Evolutionary conservation across 2,113 vertebrate species (phyloP).

Genomic region (Catharus minimus): DNA sequence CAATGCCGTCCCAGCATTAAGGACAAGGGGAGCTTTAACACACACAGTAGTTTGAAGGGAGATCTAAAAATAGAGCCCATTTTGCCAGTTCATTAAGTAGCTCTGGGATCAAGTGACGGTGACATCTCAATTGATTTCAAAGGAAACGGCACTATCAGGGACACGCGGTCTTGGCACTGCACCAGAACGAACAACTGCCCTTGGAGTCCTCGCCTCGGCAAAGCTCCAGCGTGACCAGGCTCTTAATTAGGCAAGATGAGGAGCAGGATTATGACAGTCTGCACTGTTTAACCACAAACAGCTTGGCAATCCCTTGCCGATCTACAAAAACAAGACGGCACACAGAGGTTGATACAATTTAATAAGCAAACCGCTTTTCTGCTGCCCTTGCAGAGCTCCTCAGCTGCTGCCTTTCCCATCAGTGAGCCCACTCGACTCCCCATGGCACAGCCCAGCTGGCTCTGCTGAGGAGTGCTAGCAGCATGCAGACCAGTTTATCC

Average conservation of each 20-base stretch:
- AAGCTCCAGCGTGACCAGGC: slow-evolving; percentile 16
- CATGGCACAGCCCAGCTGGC: neutral
- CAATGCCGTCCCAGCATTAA: rapidly evolving
- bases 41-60: neutral
- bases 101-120: slow-evolving; percentile 41
- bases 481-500: neutral
- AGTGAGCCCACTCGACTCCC: rapidly evolving
- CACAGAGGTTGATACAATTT: neutral
- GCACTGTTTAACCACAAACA: slow-evolving; percentile 37
- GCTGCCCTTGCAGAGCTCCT: neutral
- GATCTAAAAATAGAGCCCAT: slow-evolving; percentile 57
- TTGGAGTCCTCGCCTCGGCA: neutral
- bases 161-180: neutral
- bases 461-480: rapidly evolving
- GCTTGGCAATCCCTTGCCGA: neutral
- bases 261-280: slow-evolving; percentile 34
- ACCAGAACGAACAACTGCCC: slow-evolving; percentile 38
- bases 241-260: slow-evolving; percentile 36
- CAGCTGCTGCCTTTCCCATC: neutral
- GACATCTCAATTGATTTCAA: slow-evolving; percentile 65
- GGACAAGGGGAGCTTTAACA: slow-evolving; percentile 44
- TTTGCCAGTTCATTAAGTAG: slow-evolving; percentile 60
- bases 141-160: slow-evolving; percentile 1
- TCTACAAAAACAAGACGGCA: neutral
- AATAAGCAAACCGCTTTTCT: slow-evolving; percentile 14